Base-by-base conservation (phyloP, 2,888 invertebrate genomes). In the Diarsia brunnea region DNA sequence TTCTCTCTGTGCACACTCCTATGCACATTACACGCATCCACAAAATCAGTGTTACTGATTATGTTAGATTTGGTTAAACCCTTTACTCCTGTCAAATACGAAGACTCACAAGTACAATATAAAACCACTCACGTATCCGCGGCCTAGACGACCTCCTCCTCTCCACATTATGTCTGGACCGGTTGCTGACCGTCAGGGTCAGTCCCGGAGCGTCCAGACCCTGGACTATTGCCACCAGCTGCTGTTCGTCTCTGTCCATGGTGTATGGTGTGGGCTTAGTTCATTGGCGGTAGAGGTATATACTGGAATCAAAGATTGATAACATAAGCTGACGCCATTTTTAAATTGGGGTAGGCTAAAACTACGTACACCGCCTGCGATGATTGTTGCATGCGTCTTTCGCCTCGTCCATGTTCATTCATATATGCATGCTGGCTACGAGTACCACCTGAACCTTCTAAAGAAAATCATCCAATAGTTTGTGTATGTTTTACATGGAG, bases 161-260 rank as follows among this genome's bases (percentile, higher is more conserved):
- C 24, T 65, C 69, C 45, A 27, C 31, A 14, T 60, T 27, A 10
- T 69, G 65, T 19, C 73, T 68, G 8, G 78, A 45, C 0, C 79
- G 75, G 31, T 87, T 86, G 65, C 90, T 53, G 27, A 94, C 47
- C 2, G 92, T 91, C 47, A 94, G 89, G 0, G 91, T 85, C 8
- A 94, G 84, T 2, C 91, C 92, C 0, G 91, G 85, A 49, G 90
- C 86, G 8, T 76, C 77, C 55, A 91, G 78, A 0, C 89, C 90
- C 14, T 89, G 89, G 5, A 93, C 88, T 47, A 94, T 84, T 12
- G 93, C 92, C 61, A 93, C 90, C 87, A 92, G 73, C 19, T 91
- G 89, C 65, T 90, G 89, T 12, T 84, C 85, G 5, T 78, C 81
- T 1, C 84, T 90, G 55, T 90, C 92, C 94, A 93, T 93, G 2